A percentile compares a stretch with the other conserved stretches of the same genome.
These are phyloP conservation scores for Glareola pratincola DNA, from an alignment of 2,113 vertebrate species.

Conservation along the genomic window DNA sequence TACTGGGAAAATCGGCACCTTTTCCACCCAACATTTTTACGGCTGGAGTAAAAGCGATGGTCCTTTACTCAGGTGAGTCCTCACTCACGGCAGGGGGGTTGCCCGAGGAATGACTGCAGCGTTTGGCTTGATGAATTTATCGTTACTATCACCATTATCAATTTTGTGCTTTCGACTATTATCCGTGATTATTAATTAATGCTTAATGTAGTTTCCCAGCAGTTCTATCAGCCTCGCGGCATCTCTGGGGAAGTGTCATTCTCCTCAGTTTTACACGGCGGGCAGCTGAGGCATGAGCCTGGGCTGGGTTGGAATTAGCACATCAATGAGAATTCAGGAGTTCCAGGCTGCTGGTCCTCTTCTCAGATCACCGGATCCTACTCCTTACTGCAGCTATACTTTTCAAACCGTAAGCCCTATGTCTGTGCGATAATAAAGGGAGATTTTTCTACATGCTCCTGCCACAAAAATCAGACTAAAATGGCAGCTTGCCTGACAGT, in stretches of 20 bases:
- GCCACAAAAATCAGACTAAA: slow-evolving; percentile 1
- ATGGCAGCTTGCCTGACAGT: background rate
- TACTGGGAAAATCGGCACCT: background rate
- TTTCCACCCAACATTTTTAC: background rate
- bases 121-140: background rate
- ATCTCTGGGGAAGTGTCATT: background rate
- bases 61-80: background rate
- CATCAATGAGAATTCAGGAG: background rate
- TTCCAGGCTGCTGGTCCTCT: background rate
- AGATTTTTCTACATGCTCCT: background rate
- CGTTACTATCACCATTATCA: background rate
- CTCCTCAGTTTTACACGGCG: background rate
- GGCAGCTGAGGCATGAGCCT: background rate
- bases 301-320: background rate
- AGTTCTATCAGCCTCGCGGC: background rate
- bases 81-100: background rate
- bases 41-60: background rate
- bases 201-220: background rate
- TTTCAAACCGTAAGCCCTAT: background rate
- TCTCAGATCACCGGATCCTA: background rate
- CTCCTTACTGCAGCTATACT: background rate
- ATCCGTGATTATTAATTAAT: slow-evolving; percentile 16
- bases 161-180: background rate
- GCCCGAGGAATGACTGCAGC: background rate
- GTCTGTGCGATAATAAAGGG: background rate